These are phyloP conservation scores for Pterostichus madidus DNA, from an alignment of 2,888 invertebrate species.

Conservation along the genomic window DNA sequence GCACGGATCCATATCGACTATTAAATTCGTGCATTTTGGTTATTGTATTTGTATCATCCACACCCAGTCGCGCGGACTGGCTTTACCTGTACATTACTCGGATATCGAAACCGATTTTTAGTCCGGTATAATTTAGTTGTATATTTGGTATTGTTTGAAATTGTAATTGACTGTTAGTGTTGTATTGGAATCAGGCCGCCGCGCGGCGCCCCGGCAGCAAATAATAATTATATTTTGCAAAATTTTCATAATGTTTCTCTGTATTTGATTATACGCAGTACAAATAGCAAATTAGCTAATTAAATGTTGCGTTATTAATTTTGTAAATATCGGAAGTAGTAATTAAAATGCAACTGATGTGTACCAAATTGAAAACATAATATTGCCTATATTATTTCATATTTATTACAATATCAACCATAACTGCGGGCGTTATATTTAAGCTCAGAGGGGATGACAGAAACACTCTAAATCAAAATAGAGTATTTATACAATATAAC, in stretches of 20 bases:
- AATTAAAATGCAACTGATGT: constrained; percentile 43
- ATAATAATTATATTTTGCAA: constrained; percentile 41
- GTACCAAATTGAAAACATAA: constrained; percentile 38
- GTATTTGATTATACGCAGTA: constrained; percentile 10
- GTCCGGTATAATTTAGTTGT: background rate
- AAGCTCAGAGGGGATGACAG: background rate
- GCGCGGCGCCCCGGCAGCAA: background rate
- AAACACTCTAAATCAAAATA: too few species aligned
- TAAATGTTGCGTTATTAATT: constrained; percentile 45
- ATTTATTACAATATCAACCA: background rate
- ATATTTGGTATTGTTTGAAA: background rate
- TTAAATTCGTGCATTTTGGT: background rate
- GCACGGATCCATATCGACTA: constrained; percentile 2
- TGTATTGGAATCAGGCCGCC: background rate
- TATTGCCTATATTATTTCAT: constrained; percentile 2
- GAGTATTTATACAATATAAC: too few species aligned
- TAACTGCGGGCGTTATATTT: background rate
- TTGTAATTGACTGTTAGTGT: constrained; percentile 20
- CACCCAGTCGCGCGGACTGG: too few species aligned
- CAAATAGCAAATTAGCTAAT: constrained; percentile 46
- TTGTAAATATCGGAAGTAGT: constrained; percentile 46
- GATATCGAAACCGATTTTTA: too few species aligned
- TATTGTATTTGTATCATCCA: background rate
- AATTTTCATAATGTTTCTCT: constrained; percentile 27
- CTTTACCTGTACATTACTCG: too few species aligned